Evolutionary conservation across 1,140 invertebrate genomes (phyloP), one percentile per base, ranked within the genome.

Genomic region (Choristoneura fumiferana): DNA sequence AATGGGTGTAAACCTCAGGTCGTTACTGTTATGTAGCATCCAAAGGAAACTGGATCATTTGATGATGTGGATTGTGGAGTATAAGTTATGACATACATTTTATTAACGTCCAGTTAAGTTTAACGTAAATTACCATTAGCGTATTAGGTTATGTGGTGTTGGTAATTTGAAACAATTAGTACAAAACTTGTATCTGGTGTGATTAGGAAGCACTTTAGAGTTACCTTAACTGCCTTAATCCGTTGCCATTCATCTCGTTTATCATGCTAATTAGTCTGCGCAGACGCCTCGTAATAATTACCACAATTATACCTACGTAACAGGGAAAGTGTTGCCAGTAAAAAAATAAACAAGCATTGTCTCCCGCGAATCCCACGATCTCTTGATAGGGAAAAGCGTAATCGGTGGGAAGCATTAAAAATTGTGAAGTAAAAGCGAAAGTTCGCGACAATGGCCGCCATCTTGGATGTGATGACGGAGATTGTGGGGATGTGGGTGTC

Each of bases 311-410:
- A 68, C 54, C 57, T 61, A 72, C 74, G 70, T 69, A 69, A 72
- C 68, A 71, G 82, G 71, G 82, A 85, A 85, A 85, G 82, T 85
- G 77, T 74, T 79, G 69, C 69, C 62, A 69, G 37, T 15, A 62
- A 76, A 81, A 76, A 81, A 84, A 76, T 68, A 76, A 77, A 75
- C 65, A 70, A 72, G 69, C 79, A 80, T 84, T 84, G 81, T 84
- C 64, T 71, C 59, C 59, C 62, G 49, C 54, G 38, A 59, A 39
- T 85, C 82, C 78, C 82, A 85, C 82, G 81, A 81, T 84, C 73
- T 82, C 62, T 54, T 72, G 81, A 84, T 82, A 79, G 81, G 79
- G 73, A 84, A 81, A 82, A 78, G 76, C 71, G 76, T 73, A 76
- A 78, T 82, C 72, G 63, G 67, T 81, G 81, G 75, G 78, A 84